phyloP scores from a whole-genome alignment of 2,797 vertebrate genomes.

The Chelidonichthys spinosus region DNA sequence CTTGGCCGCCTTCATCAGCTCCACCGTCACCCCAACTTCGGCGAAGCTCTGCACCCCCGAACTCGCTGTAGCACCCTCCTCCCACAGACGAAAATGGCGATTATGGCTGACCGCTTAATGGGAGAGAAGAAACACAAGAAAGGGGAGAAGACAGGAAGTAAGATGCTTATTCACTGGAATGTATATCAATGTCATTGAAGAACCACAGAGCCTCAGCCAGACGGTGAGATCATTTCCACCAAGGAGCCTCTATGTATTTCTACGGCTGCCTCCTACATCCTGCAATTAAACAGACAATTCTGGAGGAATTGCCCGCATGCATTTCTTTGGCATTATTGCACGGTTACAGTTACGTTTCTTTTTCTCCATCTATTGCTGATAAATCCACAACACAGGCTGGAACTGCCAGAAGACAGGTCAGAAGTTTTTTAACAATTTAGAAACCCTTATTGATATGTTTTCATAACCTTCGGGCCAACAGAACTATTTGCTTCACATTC shows the following conservation, averaged over 20 bases:
- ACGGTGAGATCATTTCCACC: conserved; percentile 78
- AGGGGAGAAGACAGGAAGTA: conserved; percentile 56
- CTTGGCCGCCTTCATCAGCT: conserved; percentile 83
- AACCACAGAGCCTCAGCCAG: conserved; percentile 72
- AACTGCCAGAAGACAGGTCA: conserved; percentile 56
- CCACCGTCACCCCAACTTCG: conserved; percentile 85
- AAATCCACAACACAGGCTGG: conserved; percentile 54
- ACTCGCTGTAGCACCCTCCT: conserved; percentile 80
- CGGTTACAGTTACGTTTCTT: conserved; percentile 36
- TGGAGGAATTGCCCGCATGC: conserved; percentile 52
- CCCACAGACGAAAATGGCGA: conserved; percentile 83
- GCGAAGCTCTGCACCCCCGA: conserved; percentile 84
- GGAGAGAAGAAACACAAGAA: conserved; percentile 60
- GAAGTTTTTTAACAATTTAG: conserved; percentile 26
- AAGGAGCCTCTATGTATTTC: conserved; percentile 64
- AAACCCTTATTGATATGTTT: conserved; percentile 28
- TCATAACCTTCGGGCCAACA: conserved; percentile 8
- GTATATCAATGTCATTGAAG: conserved; percentile 72
- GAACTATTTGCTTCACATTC: conserved; percentile 50
- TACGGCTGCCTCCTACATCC: conserved; percentile 61
- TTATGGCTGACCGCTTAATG: conserved; percentile 84
- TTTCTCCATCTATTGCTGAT: conserved; percentile 59
- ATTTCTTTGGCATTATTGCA: conserved; percentile 45
- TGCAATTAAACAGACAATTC: conserved; percentile 69
- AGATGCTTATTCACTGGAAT: conserved; percentile 68